phyloP scores from a whole-genome alignment of 1,140 invertebrate species.

The Cardiocondyla obscurior region DNA sequence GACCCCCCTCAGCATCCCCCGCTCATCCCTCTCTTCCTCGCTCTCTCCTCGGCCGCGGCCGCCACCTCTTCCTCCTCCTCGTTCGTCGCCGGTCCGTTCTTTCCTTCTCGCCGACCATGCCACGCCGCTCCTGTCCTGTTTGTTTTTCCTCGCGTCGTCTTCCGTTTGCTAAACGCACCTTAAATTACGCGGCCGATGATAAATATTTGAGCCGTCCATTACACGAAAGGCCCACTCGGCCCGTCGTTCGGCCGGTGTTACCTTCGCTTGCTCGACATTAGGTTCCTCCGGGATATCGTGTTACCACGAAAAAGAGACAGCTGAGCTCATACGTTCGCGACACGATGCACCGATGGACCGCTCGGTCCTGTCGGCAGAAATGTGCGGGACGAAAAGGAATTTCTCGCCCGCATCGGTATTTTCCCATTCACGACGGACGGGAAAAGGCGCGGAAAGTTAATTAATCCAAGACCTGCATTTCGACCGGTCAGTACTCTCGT shows the following conservation, averaged over 20 bases:
- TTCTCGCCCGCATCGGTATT: neutral
- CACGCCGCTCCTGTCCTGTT: conserved; percentile 73
- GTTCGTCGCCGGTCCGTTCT: conserved; percentile 58
- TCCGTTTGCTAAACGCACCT: conserved; percentile 83
- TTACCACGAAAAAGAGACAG: conserved; percentile 69
- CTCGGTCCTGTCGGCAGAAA: neutral
- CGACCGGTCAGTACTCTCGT: no score
- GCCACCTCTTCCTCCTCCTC: conserved; percentile 51
- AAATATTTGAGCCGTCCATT: conserved; percentile 83
- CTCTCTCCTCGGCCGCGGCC: conserved; percentile 19
- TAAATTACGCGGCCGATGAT: conserved; percentile 83
- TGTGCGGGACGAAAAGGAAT: conserved; percentile 2
- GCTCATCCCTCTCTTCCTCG: conserved; percentile 18
- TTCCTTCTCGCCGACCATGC: conserved; percentile 52
- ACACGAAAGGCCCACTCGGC: conserved; percentile 72
- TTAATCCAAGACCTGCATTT: neutral
- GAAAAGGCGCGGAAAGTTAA: neutral
- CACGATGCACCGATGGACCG: neutral
- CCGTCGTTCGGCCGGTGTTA: conserved; percentile 58
- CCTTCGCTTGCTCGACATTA: conserved; percentile 57
- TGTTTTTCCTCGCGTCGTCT: conserved; percentile 81
- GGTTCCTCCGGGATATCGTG: conserved; percentile 66
- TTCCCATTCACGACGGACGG: neutral
- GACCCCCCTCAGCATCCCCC: conserved; percentile 51
- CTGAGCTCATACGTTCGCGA: conserved; percentile 16